A percentile compares a stretch with the other conserved stretches of the same genome.
Conservation (phyloP, 2,113 vertebrate species). For the Hippocampus zosterae region DNA sequence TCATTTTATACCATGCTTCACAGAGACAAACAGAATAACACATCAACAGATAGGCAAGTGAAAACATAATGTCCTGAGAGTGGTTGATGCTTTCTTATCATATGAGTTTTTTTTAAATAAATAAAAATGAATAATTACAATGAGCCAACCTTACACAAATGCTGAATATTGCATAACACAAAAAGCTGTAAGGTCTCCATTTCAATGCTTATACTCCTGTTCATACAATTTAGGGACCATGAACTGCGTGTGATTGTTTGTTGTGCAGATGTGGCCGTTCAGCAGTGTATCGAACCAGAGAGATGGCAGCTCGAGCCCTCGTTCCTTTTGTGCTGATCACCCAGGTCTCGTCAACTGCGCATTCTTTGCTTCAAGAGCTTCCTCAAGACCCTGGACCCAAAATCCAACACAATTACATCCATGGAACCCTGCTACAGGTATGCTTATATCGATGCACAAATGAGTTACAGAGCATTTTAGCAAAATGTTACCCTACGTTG, state of each 20-base stretch:
- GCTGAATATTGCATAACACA: not conserved
- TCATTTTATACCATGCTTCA: not conserved
- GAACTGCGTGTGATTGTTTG: conserved; percentile 7
- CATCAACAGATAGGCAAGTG: not conserved
- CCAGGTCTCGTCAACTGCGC: conserved; percentile 72
- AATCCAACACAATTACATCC: conserved; percentile 82
- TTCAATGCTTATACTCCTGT: not conserved
- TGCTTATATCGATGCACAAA: conserved; percentile 9
- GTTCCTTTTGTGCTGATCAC: conserved; percentile 84
- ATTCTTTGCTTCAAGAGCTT: conserved; percentile 73
- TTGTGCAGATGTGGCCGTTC: conserved; percentile 79
- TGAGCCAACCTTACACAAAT: not conserved
- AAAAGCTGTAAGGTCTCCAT: not conserved
- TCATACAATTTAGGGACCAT: not conserved
- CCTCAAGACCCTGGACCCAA: conserved; percentile 61
- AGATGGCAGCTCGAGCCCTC: conserved; percentile 86
- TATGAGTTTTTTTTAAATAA: not conserved
- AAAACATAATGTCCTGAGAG: not conserved
- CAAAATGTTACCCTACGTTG: no score
- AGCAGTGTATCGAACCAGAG: conserved; percentile 83
- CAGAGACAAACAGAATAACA: not conserved
- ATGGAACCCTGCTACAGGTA: conserved; percentile 88
- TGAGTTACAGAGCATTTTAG: no score
- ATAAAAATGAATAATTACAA: not conserved
- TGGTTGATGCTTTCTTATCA: not conserved